Conservation (phyloP, 2,888 invertebrate species). For the Aspidiotus rigidus region DNA sequence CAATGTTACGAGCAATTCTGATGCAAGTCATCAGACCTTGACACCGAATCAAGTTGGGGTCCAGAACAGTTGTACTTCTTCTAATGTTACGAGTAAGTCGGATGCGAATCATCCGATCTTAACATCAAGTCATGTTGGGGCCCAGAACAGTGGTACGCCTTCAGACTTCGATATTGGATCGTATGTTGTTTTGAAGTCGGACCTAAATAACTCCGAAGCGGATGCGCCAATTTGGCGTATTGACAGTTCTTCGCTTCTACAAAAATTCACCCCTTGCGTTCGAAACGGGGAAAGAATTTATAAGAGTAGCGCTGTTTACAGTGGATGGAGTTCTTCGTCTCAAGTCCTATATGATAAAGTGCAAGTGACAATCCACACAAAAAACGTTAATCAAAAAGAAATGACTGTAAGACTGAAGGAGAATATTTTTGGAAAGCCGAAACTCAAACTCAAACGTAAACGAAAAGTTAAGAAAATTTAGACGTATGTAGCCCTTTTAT, state of each 20-base stretch:
- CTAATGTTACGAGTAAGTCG: too few relatives aligned
- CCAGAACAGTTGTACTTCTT: too few relatives aligned
- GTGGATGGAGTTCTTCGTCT: neutral
- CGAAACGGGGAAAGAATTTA: neutral
- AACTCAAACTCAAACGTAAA: too few relatives aligned
- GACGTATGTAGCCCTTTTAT: too few relatives aligned
- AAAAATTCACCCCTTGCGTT: neutral
- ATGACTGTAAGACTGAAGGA: neutral
- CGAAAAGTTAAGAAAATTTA: too few relatives aligned
- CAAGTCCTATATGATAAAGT: neutral
- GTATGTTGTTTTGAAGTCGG: neutral
- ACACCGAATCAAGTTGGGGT: too few relatives aligned
- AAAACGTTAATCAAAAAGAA: neutral
- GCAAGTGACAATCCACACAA: neutral
- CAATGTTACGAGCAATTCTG: too few relatives aligned
- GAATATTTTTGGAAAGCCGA: neutral
- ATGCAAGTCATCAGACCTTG: too few relatives aligned
- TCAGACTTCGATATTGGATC: slow-evolving; percentile 1
- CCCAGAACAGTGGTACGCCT: neutral
- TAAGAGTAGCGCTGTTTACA: neutral
- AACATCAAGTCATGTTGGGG: too few relatives aligned
- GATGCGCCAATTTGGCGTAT: neutral
- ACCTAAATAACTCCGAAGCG: neutral
- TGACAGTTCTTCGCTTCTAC: neutral
- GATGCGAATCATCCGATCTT: too few relatives aligned